phyloP scores from a whole-genome alignment of 2,888 invertebrate species.

The Leptinotarsa juncta region DNA sequence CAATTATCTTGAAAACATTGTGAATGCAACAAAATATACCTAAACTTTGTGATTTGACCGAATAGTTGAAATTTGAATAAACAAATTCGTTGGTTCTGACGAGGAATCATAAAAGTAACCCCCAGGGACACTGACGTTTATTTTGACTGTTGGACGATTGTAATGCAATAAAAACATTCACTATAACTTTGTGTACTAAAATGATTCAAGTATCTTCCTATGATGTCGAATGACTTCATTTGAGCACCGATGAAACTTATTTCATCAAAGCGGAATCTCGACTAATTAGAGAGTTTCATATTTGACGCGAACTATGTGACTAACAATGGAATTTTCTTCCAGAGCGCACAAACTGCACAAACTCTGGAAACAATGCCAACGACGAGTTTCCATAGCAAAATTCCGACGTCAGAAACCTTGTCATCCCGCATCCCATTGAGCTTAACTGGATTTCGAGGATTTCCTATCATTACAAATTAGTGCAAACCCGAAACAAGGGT shows the following conservation, averaged over 20 bases:
- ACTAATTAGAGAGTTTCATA: neutral
- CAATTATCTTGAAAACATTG: too few relatives aligned
- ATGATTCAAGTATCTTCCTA: too few relatives aligned
- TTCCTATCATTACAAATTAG: slow-evolving; percentile 6
- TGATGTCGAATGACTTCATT: too few relatives aligned
- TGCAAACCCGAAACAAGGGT: neutral
- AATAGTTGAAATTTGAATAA: too few relatives aligned
- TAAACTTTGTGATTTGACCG: too few relatives aligned
- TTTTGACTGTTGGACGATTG: too few relatives aligned
- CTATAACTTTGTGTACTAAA: too few relatives aligned
- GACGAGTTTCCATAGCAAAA: neutral
- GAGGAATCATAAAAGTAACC: too few relatives aligned
- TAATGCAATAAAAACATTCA: too few relatives aligned
- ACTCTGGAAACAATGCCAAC: slow-evolving; percentile 6
- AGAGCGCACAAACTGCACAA: neutral
- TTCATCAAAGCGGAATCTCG: neutral
- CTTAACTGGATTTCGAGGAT: slow-evolving; percentile 13
- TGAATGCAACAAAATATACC: too few relatives aligned
- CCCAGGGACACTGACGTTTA: too few relatives aligned
- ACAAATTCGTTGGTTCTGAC: too few relatives aligned
- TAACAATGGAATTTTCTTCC: neutral
- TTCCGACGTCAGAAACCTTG: slow-evolving; percentile 8
- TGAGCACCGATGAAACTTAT: neutral
- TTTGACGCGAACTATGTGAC: neutral
- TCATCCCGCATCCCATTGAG: slow-evolving; percentile 2